A percentile compares a stretch with the other conserved stretches of the same genome.
Evolutionary conservation across 1,140 invertebrate genomes (phyloP).

Genomic region (Cotesia glomerata): DNA sequence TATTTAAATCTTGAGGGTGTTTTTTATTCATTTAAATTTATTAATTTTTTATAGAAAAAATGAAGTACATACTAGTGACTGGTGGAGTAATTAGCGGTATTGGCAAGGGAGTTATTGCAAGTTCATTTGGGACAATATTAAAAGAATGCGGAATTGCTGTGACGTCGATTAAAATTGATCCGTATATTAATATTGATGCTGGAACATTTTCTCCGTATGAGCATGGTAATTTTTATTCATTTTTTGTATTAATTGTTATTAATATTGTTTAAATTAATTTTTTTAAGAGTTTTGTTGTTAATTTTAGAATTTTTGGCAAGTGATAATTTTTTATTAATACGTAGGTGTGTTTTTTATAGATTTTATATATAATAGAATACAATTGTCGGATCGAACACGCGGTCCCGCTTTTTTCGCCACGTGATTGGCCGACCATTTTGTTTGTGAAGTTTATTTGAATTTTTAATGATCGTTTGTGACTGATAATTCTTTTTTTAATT

Average conservation of each 20-base stretch:
- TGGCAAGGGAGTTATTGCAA: constrained; percentile 97
- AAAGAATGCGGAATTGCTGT: constrained; percentile 92
- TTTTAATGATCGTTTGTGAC: no score
- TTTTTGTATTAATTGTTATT: not conserved
- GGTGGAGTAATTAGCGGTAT: constrained; percentile 98
- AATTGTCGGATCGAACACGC: not conserved
- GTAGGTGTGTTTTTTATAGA: not conserved
- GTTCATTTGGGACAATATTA: constrained; percentile 94
- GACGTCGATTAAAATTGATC: constrained; percentile 98
- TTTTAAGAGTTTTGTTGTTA: no score
- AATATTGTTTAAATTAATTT: not conserved
- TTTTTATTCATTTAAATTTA: no score
- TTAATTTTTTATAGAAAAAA: constrained; percentile 45
- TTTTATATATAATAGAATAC: not conserved
- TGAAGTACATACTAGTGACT: constrained; percentile 98
- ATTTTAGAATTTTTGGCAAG: no score
- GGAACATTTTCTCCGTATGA: constrained; percentile 99
- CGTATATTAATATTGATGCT: constrained; percentile 99
- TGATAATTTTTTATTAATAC: not conserved
- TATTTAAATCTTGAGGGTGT: no score
- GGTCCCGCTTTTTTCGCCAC: constrained; percentile 32
- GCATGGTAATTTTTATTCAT: constrained; percentile 75
- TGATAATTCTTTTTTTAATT: no score
- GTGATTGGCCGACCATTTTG: constrained; percentile 22
- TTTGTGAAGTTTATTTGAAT: no score